Percentiles rank a stretch among this genome's conserved stretches.
Evolutionary conservation across 2,888 invertebrate genomes (phyloP).

Genomic region (Reticulitermes lucifugus): DNA sequence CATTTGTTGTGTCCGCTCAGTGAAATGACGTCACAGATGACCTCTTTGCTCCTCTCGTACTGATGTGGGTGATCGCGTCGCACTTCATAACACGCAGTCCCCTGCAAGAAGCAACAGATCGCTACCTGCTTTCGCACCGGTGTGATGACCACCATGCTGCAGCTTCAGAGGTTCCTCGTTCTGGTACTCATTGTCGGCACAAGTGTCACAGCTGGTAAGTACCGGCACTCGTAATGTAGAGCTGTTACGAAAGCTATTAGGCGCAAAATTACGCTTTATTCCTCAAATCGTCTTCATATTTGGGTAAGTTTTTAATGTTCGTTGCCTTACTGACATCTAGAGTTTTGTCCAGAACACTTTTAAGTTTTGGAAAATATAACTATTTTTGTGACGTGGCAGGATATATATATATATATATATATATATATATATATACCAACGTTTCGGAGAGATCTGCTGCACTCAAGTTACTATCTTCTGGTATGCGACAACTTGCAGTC

Average conservation of each 20-base stretch:
- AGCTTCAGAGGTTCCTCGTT: background rate
- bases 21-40: slow-evolving; percentile 9
- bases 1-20: background rate
- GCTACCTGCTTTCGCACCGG: background rate
- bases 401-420: too few relatives aligned
- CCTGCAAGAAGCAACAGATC: background rate
- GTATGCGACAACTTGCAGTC: too few relatives aligned
- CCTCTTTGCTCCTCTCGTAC: background rate
- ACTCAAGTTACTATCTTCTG: too few relatives aligned
- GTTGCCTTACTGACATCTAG: too few relatives aligned
- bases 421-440: too few relatives aligned
- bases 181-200: background rate
- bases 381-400: too few relatives aligned
- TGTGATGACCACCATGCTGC: background rate
- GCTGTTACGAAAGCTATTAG: too few relatives aligned
- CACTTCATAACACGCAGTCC: background rate
- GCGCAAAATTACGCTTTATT: background rate
- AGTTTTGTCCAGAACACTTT: too few relatives aligned
- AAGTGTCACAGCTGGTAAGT: background rate
- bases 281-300: too few relatives aligned
- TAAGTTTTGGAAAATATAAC: too few relatives aligned
- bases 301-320: too few relatives aligned
- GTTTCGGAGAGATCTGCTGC: too few relatives aligned
- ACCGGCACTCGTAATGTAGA: background rate
- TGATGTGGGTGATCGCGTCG: background rate